These are phyloP conservation scores for Pelodytes ibericus DNA, from an alignment of 2,797 vertebrate species.

Conservation along the genomic window DNA sequence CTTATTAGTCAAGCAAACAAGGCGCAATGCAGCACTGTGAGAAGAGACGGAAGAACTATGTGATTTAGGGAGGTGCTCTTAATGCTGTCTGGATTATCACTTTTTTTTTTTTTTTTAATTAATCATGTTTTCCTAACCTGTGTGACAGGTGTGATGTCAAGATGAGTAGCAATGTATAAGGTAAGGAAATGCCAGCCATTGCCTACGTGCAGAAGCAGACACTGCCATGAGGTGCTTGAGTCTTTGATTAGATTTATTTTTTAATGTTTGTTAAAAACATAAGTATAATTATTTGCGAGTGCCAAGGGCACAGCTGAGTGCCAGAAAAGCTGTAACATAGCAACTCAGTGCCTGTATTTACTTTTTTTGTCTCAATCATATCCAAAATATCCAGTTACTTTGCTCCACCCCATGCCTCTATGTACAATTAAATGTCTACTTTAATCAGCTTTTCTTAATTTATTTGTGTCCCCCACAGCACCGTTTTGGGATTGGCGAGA, in stretches of 20 bases:
- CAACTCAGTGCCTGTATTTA: slow-evolving; percentile 37
- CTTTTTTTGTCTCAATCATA: slow-evolving; percentile 12
- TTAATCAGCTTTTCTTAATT: slow-evolving; percentile 15
- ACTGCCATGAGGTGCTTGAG: slow-evolving; percentile 52
- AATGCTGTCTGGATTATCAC: slow-evolving; percentile 58
- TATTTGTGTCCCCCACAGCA: slow-evolving; percentile 6
- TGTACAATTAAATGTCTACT: slow-evolving; percentile 17
- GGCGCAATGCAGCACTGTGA: slow-evolving; percentile 48
- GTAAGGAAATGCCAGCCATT: slow-evolving; percentile 53
- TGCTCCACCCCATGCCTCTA: not conserved
- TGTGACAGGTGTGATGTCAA: slow-evolving; percentile 62
- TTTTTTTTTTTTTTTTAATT: slow-evolving; percentile 62
- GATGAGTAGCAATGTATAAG: slow-evolving; percentile 58
- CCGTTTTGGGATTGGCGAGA: slow-evolving; percentile 7
- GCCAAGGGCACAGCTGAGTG: slow-evolving; percentile 39
- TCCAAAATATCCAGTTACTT: slow-evolving; percentile 19
- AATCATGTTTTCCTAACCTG: slow-evolving; percentile 62
- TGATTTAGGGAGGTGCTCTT: slow-evolving; percentile 57
- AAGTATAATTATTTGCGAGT: slow-evolving; percentile 59
- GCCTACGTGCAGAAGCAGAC: slow-evolving; percentile 62
- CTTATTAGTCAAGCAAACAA: slow-evolving; percentile 59
- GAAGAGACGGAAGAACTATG: slow-evolving; percentile 59
- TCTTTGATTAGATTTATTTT: slow-evolving; percentile 53
- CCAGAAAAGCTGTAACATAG: slow-evolving; percentile 38
- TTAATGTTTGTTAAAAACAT: slow-evolving; percentile 57